Evolutionary conservation across 2,797 vertebrate species (phyloP), one percentile per base, ranked within the genome.

Genomic region (Natrix natrix): DNA sequence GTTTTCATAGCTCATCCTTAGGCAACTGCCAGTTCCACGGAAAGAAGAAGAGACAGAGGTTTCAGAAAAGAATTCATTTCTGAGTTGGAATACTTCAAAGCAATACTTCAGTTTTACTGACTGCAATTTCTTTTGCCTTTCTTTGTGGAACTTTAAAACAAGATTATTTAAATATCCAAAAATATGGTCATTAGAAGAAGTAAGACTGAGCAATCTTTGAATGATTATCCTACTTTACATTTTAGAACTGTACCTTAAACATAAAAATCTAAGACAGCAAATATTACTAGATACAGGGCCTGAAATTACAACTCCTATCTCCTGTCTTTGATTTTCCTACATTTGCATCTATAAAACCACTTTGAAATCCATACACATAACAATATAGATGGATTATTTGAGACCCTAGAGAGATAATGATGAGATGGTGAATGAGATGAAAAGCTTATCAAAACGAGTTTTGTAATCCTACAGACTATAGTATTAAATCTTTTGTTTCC

Each of bases 361-460:
- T 92, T 93, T 91, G 63, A 55, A 91, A 94, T 93, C 60, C 60
- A 93, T 26, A 92, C 7, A 59, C 78, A 90, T 56, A 92, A 83
- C n/a, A 8, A 61, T 56, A 48, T 16, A 66, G 92, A 91, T 0
- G 57, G 32, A 93, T 63, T 86, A 93, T n/a, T 54, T 69, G 57
- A 86, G 61, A 48, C 59, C 32, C 22, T 17, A 66, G 24, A 90
- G 28, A 93, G 24, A 91, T 22, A 91, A 87, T 0, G 17, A 56
- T 12, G 61, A 10, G 1, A 88, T 59, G 92, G 94, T 93, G 91
- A 13, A 89, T 28, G 22, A 92, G 88, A 78, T 66, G 32, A 91
- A 88, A 3, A 0, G 16, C 87, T 20, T 52, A 48, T 43, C n/a
- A 87, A 88, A 93, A 95, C 91, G 37, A 14, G 87, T 0, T 78